Conservation (phyloP, 2,113 vertebrate genomes). For the Diglossa brunneiventris region DNA sequence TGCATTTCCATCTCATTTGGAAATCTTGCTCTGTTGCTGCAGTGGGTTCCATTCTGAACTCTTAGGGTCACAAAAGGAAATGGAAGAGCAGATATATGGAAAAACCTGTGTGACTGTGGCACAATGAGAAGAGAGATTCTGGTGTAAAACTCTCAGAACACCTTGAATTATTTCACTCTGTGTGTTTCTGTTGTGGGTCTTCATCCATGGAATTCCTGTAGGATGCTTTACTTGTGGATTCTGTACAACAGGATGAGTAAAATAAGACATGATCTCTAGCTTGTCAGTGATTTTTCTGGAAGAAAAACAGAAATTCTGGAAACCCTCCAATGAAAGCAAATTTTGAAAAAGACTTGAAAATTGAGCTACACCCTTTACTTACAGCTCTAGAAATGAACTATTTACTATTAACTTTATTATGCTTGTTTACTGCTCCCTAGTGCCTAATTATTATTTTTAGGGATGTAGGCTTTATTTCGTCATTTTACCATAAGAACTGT, state of each 20-base stretch:
- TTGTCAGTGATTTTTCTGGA: constrained; percentile 6
- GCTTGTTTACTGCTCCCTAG: constrained; percentile 20
- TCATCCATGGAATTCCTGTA: neutral
- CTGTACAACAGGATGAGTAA: neutral
- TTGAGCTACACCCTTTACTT: neutral
- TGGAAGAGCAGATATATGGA: neutral
- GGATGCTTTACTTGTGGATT: neutral
- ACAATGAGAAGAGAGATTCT: neutral
- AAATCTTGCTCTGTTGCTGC: neutral
- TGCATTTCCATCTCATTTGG: neutral
- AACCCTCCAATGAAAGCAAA: neutral
- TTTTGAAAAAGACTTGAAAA: neutral
- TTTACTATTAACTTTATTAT: constrained; percentile 14
- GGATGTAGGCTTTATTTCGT: constrained; percentile 33
- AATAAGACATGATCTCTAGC: neutral
- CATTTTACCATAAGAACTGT: constrained; percentile 33
- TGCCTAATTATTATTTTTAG: constrained; percentile 55
- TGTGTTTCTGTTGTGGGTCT: neutral
- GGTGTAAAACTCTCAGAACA: neutral
- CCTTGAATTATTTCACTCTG: neutral
- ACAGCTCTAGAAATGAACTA: neutral
- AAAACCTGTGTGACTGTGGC: neutral
- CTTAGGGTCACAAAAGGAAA: neutral
- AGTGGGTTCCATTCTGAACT: neutral
- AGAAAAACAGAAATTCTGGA: constrained; percentile 25